These are phyloP conservation scores for Ammodytes marinus DNA, from an alignment of 2,113 vertebrate genomes.

Conservation along the genomic window DNA sequence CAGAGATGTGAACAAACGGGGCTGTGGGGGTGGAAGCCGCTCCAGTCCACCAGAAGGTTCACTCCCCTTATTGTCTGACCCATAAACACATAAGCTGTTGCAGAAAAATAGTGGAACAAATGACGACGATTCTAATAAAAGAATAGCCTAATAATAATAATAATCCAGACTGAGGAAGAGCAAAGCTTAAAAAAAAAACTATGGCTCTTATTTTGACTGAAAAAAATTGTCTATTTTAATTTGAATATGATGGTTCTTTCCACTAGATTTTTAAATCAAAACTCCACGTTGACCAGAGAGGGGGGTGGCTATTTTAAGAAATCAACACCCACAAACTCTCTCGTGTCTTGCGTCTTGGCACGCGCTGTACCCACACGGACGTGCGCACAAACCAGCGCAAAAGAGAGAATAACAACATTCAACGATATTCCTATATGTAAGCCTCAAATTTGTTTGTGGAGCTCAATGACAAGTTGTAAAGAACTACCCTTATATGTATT, in stretches of 20 bases:
- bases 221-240: slow-evolving; percentile 35
- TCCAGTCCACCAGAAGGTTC: slow-evolving; percentile 8
- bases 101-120: slow-evolving; percentile 11
- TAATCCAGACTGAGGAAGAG: neutral
- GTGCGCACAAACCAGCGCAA: neutral
- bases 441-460: neutral
- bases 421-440: neutral
- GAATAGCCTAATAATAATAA: neutral
- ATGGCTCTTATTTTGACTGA: neutral
- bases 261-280: slow-evolving; percentile 25
- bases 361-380: slow-evolving; percentile 30
- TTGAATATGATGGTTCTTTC: slow-evolving; percentile 29
- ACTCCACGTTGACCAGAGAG: slow-evolving; percentile 36
- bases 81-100: slow-evolving; percentile 48
- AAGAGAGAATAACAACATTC: neutral
- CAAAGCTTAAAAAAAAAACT: neutral
- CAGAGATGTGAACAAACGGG: slow-evolving; percentile 68
- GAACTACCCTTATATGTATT: no score
- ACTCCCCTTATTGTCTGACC: slow-evolving; percentile 25
- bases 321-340: slow-evolving; percentile 23
- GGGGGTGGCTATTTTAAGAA: slow-evolving; percentile 25
- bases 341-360: slow-evolving; percentile 31
- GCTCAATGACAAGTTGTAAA: neutral
- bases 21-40: slow-evolving; percentile 33
- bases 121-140: slow-evolving; percentile 26